Evolutionary conservation across 2,888 invertebrate species (phyloP).

Genomic region (Antheraea assamensis): DNA sequence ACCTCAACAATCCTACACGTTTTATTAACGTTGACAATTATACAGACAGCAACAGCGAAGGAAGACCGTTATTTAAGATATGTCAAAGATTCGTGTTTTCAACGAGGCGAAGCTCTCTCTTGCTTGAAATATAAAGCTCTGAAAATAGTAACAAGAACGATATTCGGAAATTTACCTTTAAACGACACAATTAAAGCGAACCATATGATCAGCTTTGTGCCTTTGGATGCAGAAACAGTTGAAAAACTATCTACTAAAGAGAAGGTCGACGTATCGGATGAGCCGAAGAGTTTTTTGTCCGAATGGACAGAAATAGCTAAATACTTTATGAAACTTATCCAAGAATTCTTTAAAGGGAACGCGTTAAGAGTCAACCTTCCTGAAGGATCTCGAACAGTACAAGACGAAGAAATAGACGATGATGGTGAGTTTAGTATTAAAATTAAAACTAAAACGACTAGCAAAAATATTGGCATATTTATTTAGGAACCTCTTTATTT

Average conservation of each 20-base stretch:
- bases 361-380: conserved; percentile 70
- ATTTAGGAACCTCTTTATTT: neutral
- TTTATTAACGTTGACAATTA: conserved; percentile 37
- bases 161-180: conserved; percentile 59
- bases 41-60: conserved; percentile 38
- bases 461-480: neutral
- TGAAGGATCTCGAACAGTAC: conserved; percentile 71
- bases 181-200: conserved; percentile 69
- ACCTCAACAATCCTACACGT: conserved; percentile 37
- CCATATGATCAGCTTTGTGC: conserved; percentile 65
- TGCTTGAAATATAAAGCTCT: conserved; percentile 75
- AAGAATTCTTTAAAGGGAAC: conserved; percentile 70
- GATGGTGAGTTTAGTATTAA: conserved; percentile 43
- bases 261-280: conserved; percentile 40
- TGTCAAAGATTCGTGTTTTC: conserved; percentile 71
- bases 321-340: conserved; percentile 67
- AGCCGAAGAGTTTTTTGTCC: conserved; percentile 64
- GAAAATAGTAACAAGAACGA: conserved; percentile 67
- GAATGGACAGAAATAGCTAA: conserved; percentile 75
- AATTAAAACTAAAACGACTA: neutral
- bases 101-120: conserved; percentile 66
- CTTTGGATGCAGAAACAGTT: conserved; percentile 62
- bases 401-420: conserved; percentile 59
- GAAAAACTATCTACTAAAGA: conserved; percentile 51
- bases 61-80: conserved; percentile 71